These are phyloP conservation scores for Pampusana beccarii DNA, from an alignment of 2,113 vertebrate species.

Conservation along the genomic window DNA sequence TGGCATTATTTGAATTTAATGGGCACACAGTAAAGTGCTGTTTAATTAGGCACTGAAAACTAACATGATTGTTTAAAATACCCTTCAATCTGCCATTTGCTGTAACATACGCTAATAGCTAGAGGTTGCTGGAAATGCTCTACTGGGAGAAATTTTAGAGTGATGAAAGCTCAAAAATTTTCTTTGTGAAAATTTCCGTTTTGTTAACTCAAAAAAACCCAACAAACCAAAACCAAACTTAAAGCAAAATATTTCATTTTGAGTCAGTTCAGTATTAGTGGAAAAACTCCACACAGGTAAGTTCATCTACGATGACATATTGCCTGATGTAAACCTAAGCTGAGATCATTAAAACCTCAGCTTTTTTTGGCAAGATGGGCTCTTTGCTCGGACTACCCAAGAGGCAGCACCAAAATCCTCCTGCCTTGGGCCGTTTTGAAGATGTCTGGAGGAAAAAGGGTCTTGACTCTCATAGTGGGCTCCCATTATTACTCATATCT, in stretches of 20 bases:
- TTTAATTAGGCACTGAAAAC: constrained; percentile 45
- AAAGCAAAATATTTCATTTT: background rate
- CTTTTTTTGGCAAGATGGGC: background rate
- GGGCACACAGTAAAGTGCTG: background rate
- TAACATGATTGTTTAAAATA: background rate
- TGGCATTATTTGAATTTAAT: constrained; percentile 41
- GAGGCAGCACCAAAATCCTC: background rate
- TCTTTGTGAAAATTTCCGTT: background rate
- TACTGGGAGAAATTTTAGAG: background rate
- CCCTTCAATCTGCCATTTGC: background rate
- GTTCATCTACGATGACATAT: background rate
- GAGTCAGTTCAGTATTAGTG: background rate
- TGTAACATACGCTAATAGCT: background rate
- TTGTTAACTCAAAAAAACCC: background rate
- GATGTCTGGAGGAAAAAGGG: background rate
- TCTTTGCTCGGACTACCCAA: background rate
- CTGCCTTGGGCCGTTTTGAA: background rate
- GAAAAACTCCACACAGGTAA: background rate
- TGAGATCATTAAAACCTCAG: background rate
- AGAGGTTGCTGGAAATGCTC: background rate
- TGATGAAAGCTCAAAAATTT: background rate
- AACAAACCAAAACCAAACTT: background rate
- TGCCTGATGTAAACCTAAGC: background rate
- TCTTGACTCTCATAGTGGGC: background rate
- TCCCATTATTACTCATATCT: background rate